Evolutionary conservation across 2,888 invertebrate genomes (phyloP), one percentile per base, ranked within the genome.

Genomic region (Oscheius sp.): DNA sequence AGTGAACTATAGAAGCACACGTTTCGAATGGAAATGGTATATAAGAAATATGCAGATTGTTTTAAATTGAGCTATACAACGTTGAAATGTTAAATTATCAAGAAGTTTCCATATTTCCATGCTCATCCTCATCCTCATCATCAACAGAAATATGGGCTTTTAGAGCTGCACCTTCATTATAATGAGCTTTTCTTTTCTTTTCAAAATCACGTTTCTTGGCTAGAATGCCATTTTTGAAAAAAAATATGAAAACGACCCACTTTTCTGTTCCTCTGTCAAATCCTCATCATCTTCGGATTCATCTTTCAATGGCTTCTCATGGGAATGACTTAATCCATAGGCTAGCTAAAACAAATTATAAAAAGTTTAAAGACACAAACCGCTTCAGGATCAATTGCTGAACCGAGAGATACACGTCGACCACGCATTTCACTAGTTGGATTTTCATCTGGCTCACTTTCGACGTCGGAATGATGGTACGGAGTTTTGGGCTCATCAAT

Each of bases 401-500:
- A 73, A 54, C 81, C 81, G n/a, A 83, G 69, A 24, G 81, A 81
- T 20, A 83, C 83, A 33, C 82, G 73, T 26, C 83, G 72, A n/a
- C 70, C 45, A 1, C 69, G 56, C 26, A 54, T 45, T n/a, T 20
- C 24, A 28, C 17, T 20, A 9, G 33, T 33, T 17, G 47, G 12
- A 9, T 32, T 17, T 32, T 68, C 68, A 47, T 68, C 68, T 44
- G 85, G 85, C 64, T 88, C 87, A 22, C 84, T 82, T 47, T 88
- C 88, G 12, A 76, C 78, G 51, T 87, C 86, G 67, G 86, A 87
- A 75, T 90, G 90, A 86, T 90, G 90, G 83, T 90, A 93, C 0
- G 98, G 98, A 28, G 98, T 98, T 88, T 96, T 96, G 1, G 98
- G 97, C 88, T 98, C 98, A 84, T 94, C 84, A 91, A 84, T 85